These are phyloP conservation scores for Masnerella sp. DNA, from an alignment of 2,888 invertebrate genomes.

Conservation along the genomic window DNA sequence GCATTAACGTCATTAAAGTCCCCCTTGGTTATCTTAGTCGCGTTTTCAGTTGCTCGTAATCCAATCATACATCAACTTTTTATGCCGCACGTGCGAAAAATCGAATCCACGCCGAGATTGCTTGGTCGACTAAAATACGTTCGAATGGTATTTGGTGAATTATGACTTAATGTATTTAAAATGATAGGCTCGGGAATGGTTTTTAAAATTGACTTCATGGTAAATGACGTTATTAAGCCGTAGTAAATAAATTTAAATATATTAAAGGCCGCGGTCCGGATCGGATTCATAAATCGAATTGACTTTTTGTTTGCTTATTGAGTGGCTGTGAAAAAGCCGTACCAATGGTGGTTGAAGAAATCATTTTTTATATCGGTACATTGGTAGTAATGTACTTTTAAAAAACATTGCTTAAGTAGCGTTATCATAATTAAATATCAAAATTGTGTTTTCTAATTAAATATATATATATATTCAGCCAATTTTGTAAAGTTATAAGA, in stretches of 20 bases:
- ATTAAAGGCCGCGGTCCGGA: neutral
- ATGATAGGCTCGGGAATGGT: constrained; percentile 26
- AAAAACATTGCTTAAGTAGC: too few species aligned
- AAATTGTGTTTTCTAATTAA: too few species aligned
- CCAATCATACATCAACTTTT: constrained; percentile 52
- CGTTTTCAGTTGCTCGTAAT: constrained; percentile 43
- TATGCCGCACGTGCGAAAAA: constrained; percentile 40
- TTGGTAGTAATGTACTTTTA: too few species aligned
- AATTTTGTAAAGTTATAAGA: too few species aligned
- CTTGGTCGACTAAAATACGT: constrained; percentile 24
- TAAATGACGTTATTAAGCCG: constrained; percentile 16
- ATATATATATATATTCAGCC: too few species aligned
- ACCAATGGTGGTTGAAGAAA: too few species aligned
- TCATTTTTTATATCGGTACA: too few species aligned
- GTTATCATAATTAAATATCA: too few species aligned
- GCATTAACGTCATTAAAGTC: constrained; percentile 56
- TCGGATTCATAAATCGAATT: constrained; percentile 4
- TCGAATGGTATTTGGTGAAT: constrained; percentile 38
- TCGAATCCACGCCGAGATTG: constrained; percentile 27
- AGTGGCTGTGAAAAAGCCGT: too few species aligned
- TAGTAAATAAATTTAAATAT: constrained; percentile 14
- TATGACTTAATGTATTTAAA: constrained; percentile 38
- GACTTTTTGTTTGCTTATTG: too few species aligned
- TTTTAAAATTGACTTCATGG: constrained; percentile 19
- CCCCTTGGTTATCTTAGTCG: constrained; percentile 28